phyloP scores from a whole-genome alignment of 2,888 invertebrate species.

The Cephus pulcher region DNA sequence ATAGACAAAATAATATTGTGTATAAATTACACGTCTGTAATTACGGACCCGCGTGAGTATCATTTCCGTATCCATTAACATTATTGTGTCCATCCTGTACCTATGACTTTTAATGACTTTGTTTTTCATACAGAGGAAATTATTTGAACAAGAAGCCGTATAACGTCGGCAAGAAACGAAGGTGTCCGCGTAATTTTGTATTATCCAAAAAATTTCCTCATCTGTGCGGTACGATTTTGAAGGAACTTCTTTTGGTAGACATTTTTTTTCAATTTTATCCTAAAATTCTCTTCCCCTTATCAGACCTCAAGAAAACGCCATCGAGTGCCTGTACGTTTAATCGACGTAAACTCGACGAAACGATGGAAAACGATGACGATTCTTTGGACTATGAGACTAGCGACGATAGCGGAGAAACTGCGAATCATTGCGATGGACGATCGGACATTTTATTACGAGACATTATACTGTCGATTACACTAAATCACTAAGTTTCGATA shows the following conservation, averaged over 20 bases:
- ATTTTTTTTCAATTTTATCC: background rate
- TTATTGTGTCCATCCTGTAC: background rate
- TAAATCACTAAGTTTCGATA: no score
- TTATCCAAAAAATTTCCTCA: constrained; percentile 21
- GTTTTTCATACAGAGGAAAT: constrained; percentile 21
- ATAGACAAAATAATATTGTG: constrained; percentile 55
- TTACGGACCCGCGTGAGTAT: constrained; percentile 62
- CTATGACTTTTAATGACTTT: background rate
- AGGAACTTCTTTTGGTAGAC: background rate
- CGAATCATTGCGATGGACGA: background rate
- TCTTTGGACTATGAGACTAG: background rate
- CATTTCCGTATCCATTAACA: background rate
- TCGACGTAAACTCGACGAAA: background rate
- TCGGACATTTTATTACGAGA: no score
- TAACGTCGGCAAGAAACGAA: constrained; percentile 8
- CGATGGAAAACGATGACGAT: background rate
- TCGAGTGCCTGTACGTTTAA: background rate
- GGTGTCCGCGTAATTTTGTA: constrained; percentile 14
- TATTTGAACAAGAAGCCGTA: constrained; percentile 17
- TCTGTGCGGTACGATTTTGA: constrained; percentile 24
- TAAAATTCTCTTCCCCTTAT: background rate
- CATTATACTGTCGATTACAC: no score
- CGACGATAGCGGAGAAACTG: background rate
- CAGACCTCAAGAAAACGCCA: constrained; percentile 13
- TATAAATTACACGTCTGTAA: constrained; percentile 64